phyloP scores from a whole-genome alignment of 2,888 invertebrate genomes.

The Onthophagus sagittarius region DNA sequence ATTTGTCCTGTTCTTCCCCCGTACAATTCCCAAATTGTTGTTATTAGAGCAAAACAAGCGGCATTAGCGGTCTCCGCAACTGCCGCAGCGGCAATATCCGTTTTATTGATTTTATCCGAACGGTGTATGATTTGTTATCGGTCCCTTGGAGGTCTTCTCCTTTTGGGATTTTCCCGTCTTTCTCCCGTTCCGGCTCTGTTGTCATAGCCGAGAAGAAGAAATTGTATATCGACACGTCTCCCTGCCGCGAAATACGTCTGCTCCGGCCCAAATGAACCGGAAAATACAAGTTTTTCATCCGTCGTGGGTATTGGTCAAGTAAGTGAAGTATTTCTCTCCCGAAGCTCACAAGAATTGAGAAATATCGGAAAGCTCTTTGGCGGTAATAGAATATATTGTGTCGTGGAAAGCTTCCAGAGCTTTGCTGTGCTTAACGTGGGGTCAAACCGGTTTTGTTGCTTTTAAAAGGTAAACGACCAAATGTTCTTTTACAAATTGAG shows the following conservation, averaged over 20 bases:
- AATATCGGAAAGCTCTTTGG: slow-evolving; percentile 8
- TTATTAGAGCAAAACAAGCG: slow-evolving; percentile 7
- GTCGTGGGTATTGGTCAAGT: background rate
- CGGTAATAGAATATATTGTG: slow-evolving; percentile 7
- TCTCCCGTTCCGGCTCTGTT: background rate
- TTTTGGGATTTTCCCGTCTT: background rate
- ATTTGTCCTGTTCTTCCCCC: slow-evolving; percentile 2
- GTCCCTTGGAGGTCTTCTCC: background rate
- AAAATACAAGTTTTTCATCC: background rate
- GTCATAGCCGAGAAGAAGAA: background rate
- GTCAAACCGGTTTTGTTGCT: background rate
- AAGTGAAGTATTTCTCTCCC: background rate
- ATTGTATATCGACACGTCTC: slow-evolving; percentile 1
- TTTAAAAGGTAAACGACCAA: background rate
- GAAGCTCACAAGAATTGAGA: slow-evolving; percentile 14
- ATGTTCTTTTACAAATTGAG: background rate
- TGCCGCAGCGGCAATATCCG: background rate
- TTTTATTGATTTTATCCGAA: background rate
- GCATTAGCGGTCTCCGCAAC: background rate
- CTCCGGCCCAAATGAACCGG: background rate
- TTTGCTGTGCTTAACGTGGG: background rate
- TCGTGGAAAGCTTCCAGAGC: background rate
- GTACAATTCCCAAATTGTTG: slow-evolving; percentile 8
- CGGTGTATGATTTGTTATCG: slow-evolving; percentile 9
- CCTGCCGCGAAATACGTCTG: background rate